Evolutionary conservation across 1,140 invertebrate genomes (phyloP).

Genomic region (Anastatus disparis): DNA sequence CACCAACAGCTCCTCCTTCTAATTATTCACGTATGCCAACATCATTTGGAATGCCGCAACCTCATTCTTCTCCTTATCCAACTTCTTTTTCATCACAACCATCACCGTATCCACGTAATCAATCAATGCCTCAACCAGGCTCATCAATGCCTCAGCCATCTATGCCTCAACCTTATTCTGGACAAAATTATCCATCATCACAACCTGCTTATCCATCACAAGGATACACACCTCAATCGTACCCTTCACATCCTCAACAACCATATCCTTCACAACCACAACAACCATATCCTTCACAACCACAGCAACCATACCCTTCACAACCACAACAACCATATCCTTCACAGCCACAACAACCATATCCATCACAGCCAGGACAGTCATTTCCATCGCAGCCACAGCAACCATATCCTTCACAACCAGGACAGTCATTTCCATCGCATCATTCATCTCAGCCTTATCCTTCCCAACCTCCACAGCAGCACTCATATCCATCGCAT

Average conservation of each 20-base stretch:
- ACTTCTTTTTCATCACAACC: slow-evolving; percentile 42
- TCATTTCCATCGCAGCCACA: slow-evolving; percentile 31
- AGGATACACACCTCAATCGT: slow-evolving; percentile 18
- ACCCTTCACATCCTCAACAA: slow-evolving; percentile 36
- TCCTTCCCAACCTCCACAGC: background rate
- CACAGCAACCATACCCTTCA: slow-evolving; percentile 18
- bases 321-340: slow-evolving; percentile 38
- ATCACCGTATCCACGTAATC: slow-evolving; percentile 10
- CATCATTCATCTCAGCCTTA: slow-evolving; percentile 10
- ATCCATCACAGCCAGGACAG: slow-evolving; percentile 35
- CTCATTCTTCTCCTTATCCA: slow-evolving; percentile 45
- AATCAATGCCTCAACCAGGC: slow-evolving; percentile 7
- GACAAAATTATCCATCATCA: background rate
- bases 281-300: slow-evolving; percentile 4
- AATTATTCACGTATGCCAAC: slow-evolving; percentile 48
- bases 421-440: background rate
- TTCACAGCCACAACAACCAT: slow-evolving; percentile 25
- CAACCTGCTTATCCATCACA: slow-evolving; percentile 15
- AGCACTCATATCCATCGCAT: slow-evolving; percentile 26
- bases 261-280: slow-evolving; percentile 2
- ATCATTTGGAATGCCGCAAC: slow-evolving; percentile 60
- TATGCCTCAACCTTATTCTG: background rate
- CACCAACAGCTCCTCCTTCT: slow-evolving; percentile 54
- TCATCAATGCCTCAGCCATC: background rate
- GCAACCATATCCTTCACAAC: slow-evolving; percentile 24